These are phyloP conservation scores for Brachirus orientalis DNA, from an alignment of 2,113 vertebrate species.

Conservation along the genomic window DNA sequence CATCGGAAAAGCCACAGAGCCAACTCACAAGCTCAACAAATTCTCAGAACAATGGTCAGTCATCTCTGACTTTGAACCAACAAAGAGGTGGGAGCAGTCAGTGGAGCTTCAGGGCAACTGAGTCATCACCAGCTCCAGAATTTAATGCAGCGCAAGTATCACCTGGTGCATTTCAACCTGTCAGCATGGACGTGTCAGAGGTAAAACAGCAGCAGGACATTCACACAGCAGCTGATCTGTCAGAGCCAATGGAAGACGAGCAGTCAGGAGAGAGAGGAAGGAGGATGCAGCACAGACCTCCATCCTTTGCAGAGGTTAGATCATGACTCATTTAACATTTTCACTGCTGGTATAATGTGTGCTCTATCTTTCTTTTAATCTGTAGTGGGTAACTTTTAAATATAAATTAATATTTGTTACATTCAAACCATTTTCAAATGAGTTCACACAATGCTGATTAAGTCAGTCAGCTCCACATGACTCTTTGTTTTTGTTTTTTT, in stretches of 20 bases:
- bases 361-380: too few species aligned
- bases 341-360: background rate
- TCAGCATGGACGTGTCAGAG: constrained; percentile 38
- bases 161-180: constrained; percentile 24
- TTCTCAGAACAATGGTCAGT: constrained; percentile 1
- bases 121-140: background rate
- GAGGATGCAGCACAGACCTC: background rate
- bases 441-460: too few species aligned
- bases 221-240: constrained; percentile 9
- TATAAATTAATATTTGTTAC: too few species aligned
- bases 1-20: constrained; percentile 10
- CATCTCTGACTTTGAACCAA: constrained; percentile 20
- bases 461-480: too few species aligned
- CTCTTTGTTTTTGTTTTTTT: too few species aligned
- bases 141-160: constrained; percentile 25
- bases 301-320: constrained; percentile 41
- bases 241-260: constrained; percentile 68
- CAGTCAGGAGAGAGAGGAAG: constrained; percentile 8
- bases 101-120: constrained; percentile 20
- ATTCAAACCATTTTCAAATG: too few species aligned
- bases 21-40: constrained; percentile 8
- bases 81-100: constrained; percentile 5
- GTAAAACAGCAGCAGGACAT: constrained; percentile 11
- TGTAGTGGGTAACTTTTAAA: too few species aligned
- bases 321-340: background rate